phyloP scores from a whole-genome alignment of 2,113 vertebrate genomes.

The Corythornis cristatus region DNA sequence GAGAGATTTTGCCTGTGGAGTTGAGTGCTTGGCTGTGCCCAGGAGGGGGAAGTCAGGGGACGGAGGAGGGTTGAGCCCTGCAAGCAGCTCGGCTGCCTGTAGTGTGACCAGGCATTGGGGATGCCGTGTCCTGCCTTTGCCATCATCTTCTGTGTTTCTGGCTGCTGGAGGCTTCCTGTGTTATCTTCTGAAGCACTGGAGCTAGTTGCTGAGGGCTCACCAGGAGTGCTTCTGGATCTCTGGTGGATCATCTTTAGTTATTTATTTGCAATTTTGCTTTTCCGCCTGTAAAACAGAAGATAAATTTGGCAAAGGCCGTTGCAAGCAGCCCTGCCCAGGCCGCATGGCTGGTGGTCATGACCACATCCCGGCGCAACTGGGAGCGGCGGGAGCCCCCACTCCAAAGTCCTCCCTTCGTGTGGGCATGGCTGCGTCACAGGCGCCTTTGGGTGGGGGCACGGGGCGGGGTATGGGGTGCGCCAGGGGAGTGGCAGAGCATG shows the following conservation, averaged over 20 bases:
- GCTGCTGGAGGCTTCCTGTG: rapidly evolving
- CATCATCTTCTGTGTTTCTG: background rate
- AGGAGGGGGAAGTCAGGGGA: background rate
- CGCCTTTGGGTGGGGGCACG: background rate
- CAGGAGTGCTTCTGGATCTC: rapidly evolving
- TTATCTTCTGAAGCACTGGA: background rate
- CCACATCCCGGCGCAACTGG: rapidly evolving
- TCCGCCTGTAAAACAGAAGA: background rate
- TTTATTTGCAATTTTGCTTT: background rate
- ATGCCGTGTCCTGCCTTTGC: rapidly evolving
- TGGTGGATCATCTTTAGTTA: too few species aligned
- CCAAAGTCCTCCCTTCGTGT: background rate
- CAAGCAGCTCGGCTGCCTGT: rapidly evolving
- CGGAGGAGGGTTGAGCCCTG: background rate
- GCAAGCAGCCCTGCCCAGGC: background rate
- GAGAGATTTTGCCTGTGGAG: background rate
- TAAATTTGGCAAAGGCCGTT: background rate
- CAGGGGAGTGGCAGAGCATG: background rate
- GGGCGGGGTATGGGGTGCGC: background rate
- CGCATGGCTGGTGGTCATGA: rapidly evolving
- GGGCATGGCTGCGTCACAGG: background rate
- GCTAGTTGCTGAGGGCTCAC: background rate
- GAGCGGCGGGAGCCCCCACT: rapidly evolving
- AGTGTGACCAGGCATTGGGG: rapidly evolving
- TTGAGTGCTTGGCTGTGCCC: background rate